Evolutionary conservation across 2,797 vertebrate species (phyloP).

Genomic region (Rachycentron canadum): DNA sequence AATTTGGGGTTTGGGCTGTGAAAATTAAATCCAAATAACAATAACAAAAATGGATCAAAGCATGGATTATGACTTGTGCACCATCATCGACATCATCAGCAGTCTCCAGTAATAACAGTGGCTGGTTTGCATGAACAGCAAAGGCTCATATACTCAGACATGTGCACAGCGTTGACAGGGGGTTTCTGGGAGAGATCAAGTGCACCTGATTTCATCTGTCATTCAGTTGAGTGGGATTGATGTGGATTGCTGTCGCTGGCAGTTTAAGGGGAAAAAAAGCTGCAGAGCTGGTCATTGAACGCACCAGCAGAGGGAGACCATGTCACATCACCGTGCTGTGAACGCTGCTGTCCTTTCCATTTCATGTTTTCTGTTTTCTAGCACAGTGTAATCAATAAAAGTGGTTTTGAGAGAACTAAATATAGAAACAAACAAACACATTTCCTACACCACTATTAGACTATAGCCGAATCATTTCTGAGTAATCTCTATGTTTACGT

Average conservation of each 20-base stretch:
- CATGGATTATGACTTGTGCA: neutral
- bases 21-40: conserved; percentile 55
- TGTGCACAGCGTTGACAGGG: neutral
- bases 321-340: conserved; percentile 55
- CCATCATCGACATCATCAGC: neutral
- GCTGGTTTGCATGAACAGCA: neutral
- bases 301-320: conserved; percentile 82
- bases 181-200: neutral
- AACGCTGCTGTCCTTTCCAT: neutral
- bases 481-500: neutral
- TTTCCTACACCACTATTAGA: neutral
- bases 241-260: neutral
- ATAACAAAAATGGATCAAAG: conserved; percentile 14
- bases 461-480: neutral
- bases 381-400: neutral
- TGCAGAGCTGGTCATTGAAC: conserved; percentile 53
- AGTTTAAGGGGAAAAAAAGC: neutral
- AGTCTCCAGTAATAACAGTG: neutral
- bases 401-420: neutral
- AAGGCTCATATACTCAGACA: neutral
- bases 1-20: conserved; percentile 53
- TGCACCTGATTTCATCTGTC: neutral
- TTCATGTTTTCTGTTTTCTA: neutral
- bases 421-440: neutral
- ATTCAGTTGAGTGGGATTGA: neutral